These are phyloP conservation scores for Neodiprion pinetum DNA, from an alignment of 1,140 invertebrate species.

Conservation along the genomic window DNA sequence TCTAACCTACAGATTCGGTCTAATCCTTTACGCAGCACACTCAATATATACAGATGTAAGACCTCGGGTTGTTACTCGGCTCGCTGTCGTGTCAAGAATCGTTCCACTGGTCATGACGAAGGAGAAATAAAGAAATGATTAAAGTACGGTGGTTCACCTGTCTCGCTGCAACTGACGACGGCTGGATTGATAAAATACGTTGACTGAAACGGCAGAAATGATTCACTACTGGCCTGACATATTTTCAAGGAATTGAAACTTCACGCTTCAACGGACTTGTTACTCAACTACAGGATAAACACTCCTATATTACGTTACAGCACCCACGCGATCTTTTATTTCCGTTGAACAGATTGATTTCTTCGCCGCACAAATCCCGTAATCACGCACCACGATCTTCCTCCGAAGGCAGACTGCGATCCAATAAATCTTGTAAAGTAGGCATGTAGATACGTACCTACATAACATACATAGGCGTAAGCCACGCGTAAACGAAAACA, in stretches of 20 bases:
- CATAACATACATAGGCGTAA: background rate
- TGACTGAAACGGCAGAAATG: background rate
- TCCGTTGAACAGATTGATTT: too few species aligned
- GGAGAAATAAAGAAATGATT: background rate
- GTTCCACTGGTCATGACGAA: background rate
- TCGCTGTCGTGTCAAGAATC: background rate
- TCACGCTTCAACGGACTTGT: background rate
- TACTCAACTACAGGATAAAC: too few species aligned
- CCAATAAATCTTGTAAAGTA: background rate
- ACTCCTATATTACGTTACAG: too few species aligned
- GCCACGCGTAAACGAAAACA: background rate
- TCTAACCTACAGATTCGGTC: too few species aligned
- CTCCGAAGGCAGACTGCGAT: too few species aligned
- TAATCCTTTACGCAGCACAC: too few species aligned
- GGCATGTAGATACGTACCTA: background rate
- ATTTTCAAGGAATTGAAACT: background rate
- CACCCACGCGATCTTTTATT: too few species aligned
- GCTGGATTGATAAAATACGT: background rate
- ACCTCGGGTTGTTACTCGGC: too few species aligned
- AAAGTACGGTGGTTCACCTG: background rate
- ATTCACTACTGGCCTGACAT: slow-evolving; percentile 7
- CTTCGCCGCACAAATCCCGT: too few species aligned
- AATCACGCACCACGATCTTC: too few species aligned
- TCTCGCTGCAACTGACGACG: background rate
- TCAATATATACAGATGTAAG: too few species aligned